Evolutionary conservation across 1,140 invertebrate genomes (phyloP).

Genomic region (Octopus bimaculoides): DNA sequence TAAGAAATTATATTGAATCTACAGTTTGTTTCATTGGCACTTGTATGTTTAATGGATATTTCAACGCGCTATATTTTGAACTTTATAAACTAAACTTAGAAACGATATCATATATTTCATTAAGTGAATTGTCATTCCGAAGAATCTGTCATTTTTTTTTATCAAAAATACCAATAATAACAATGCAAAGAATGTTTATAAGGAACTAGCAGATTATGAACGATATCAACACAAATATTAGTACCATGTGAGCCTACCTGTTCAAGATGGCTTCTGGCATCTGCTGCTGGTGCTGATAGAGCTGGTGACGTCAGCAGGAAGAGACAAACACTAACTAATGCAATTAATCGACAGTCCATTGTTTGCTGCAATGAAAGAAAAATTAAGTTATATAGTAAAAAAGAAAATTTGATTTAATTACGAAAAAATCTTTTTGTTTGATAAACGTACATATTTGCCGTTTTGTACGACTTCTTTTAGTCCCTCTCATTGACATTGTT

Average conservation of each 20-base stretch:
- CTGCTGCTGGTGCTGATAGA: neutral
- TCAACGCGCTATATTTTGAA: too few relatives aligned
- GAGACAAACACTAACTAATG: neutral
- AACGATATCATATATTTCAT: too few relatives aligned
- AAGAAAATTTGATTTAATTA: neutral
- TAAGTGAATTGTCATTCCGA: too few relatives aligned
- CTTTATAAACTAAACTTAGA: too few relatives aligned
- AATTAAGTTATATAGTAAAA: neutral
- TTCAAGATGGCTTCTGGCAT: neutral
- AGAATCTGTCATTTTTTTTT: too few relatives aligned
- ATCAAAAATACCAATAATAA: too few relatives aligned
- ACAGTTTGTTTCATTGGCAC: too few relatives aligned
- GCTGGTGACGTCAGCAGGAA: slow-evolving; percentile 1
- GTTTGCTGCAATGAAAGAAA: neutral
- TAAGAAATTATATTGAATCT: too few relatives aligned
- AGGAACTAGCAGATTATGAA: too few relatives aligned
- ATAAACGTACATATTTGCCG: neutral
- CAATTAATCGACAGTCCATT: slow-evolving; percentile 1
- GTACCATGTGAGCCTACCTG: neutral
- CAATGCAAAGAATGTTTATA: too few relatives aligned
- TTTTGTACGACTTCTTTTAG: neutral
- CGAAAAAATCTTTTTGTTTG: neutral
- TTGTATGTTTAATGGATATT: too few relatives aligned
- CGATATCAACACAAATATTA: too few relatives aligned
- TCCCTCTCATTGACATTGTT: neutral